These are phyloP conservation scores for Oreochromis tanganicae DNA, from an alignment of 2,113 vertebrate species.

Conservation along the genomic window DNA sequence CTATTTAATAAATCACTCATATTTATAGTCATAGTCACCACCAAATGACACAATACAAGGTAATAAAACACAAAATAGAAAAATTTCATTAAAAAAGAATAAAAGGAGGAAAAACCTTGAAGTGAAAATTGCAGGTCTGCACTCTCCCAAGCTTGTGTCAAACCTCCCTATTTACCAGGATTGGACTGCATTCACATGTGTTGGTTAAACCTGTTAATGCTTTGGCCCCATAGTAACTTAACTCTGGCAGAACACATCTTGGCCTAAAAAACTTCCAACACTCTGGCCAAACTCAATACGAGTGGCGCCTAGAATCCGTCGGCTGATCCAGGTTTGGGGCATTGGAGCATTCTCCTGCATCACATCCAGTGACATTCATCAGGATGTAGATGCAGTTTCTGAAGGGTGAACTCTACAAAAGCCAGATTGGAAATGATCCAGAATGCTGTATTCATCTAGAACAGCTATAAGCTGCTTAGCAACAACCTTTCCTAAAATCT, in stretches of 20 bases:
- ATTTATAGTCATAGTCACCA: background rate
- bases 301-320: background rate
- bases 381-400: no score
- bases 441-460: no score
- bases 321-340: background rate
- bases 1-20: background rate
- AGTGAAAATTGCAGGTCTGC: background rate
- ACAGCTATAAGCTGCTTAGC: no score
- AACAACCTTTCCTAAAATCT: no score
- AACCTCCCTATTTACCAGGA: background rate
- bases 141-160: background rate
- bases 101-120: background rate
- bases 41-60: background rate
- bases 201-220: background rate
- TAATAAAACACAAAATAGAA: background rate
- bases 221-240: background rate
- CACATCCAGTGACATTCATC: no score
- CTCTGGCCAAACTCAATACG: background rate
- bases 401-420: no score
- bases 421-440: no score
- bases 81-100: background rate
- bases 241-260: background rate
- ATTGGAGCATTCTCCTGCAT: no score
- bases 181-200: background rate
- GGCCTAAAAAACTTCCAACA: background rate